Evolutionary conservation across 2,888 invertebrate genomes (phyloP).

Genomic region (Tholera decimalis): DNA sequence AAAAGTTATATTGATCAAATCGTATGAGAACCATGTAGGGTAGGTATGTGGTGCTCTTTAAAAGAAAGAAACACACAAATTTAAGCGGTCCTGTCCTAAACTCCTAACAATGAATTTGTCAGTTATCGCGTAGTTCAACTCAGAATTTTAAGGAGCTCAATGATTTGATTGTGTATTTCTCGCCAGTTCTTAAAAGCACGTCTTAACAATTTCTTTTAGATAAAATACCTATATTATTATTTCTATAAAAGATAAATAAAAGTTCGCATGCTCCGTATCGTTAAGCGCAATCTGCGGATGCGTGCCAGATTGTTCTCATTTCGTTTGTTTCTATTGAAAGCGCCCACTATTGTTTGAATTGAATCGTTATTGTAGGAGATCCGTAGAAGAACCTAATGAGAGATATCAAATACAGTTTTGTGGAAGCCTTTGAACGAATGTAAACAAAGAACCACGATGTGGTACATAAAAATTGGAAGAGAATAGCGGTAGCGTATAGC

Average conservation of each 20-base stretch:
- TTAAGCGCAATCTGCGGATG: slow-evolving; percentile 61
- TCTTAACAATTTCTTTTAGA: slow-evolving; percentile 49
- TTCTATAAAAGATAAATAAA: slow-evolving; percentile 49
- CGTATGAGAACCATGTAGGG: no score
- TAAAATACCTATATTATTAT: slow-evolving; percentile 50
- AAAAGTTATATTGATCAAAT: no score
- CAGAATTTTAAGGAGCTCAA: no score
- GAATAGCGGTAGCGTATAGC: no score
- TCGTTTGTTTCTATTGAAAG: slow-evolving; percentile 56
- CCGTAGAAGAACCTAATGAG: slow-evolving; percentile 47
- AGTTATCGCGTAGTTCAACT: no score
- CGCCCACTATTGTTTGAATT: slow-evolving; percentile 45
- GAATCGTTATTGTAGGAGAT: slow-evolving; percentile 61
- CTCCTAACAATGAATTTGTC: no score
- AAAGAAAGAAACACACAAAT: no score
- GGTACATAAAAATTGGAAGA: not conserved
- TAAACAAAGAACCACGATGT: slow-evolving; percentile 14
- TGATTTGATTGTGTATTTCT: no score
- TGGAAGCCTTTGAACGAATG: slow-evolving; percentile 16
- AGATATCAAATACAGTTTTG: slow-evolving; percentile 54
- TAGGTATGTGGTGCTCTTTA: no score
- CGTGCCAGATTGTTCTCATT: slow-evolving; percentile 63
- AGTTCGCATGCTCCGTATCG: slow-evolving; percentile 68
- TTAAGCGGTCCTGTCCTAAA: no score
- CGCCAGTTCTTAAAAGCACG: no score